phyloP scores from a whole-genome alignment of 2,797 vertebrate genomes.

The Dermochelys coriacea region DNA sequence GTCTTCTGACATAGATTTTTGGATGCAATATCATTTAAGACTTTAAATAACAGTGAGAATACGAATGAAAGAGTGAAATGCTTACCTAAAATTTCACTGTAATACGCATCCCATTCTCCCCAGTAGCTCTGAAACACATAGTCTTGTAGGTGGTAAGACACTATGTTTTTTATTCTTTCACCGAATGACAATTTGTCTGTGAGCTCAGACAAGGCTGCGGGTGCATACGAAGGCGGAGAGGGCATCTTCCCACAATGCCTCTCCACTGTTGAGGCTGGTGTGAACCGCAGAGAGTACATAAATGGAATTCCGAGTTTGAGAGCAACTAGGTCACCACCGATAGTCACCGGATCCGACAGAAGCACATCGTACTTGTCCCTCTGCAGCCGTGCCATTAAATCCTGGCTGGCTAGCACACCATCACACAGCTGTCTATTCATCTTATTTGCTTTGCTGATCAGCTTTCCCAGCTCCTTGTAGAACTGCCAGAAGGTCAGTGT shows the following conservation, averaged over 20 bases:
- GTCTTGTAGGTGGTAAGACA: conserved; percentile 84
- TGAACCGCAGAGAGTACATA: conserved; percentile 84
- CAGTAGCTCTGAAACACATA: conserved; percentile 74
- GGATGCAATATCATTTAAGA: background rate
- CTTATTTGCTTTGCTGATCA: conserved; percentile 47
- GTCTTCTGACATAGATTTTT: background rate
- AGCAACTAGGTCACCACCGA: conserved; percentile 87
- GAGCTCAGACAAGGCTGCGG: conserved; percentile 84
- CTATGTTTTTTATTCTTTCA: conserved; percentile 84
- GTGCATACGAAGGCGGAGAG: conserved; percentile 84
- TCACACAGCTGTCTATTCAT: conserved; percentile 77
- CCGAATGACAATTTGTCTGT: conserved; percentile 86
- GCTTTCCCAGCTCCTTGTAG: conserved; percentile 72
- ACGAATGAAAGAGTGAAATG: background rate
- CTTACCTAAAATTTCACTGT: conserved; percentile 84
- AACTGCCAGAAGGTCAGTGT: conserved; percentile 79
- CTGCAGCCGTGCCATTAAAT: conserved; percentile 82
- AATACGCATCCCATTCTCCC: conserved; percentile 83
- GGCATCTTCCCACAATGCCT: conserved; percentile 88
- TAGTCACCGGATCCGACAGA: conserved; percentile 83
- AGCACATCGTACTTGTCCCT: conserved; percentile 82
- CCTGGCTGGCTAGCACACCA: conserved; percentile 76
- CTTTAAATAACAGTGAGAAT: background rate
- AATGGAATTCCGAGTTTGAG: conserved; percentile 84
- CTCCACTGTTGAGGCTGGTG: conserved; percentile 83